Base-by-base conservation (phyloP, 2,113 vertebrate genomes). In the Bubo bubo region DNA sequence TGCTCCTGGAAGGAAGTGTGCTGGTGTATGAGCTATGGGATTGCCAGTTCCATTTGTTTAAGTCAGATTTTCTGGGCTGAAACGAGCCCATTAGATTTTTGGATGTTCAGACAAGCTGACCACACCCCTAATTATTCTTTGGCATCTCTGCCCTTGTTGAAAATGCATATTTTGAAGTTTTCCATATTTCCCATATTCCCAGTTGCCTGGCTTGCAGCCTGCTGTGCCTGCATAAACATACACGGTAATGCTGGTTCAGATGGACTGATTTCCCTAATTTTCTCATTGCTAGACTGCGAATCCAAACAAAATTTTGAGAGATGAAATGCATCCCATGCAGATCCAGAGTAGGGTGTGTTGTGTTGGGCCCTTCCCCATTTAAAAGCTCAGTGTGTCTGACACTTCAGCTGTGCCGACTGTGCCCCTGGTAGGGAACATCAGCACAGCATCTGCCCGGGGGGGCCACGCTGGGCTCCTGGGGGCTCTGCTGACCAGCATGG, bases 391-490 rank as follows among this genome's bases (percentile, higher is more conserved):
- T 3, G 11, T 79, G 43, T 35, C 32, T 49, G 32, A 27, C 18
- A 1, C n/a, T 59, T 73, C 0, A 6, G 55, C 50, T 43, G 77
- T 73, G 23, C 20, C 3, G 34, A 63, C 41, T 2, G 4, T 34
- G 18, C 14, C 58, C 16, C 21, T 32, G 64, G 12, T 39, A 49
- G 62, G 74, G 63, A 45, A 62, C 49, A 71, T 45, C 64, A 47
- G 41, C 17, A 2, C 35, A 39, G 52, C 55, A 24, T 47, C 49
- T 80, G 16, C 21, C 49, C 0, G 4, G 2, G 9, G 14, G 39
- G 10, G 6, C 23, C 0, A 1, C 10, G 1, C 1, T 26, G 34
- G 17, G 34, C 5, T 59, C 18, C 37, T 0, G 2, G 8, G 14
- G 49, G 49, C 41, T 74, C 53, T 71, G 64, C 45, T n/a, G 24